Base-by-base conservation (phyloP, 2,888 invertebrate species). In the Carterocephalus palaemon region DNA sequence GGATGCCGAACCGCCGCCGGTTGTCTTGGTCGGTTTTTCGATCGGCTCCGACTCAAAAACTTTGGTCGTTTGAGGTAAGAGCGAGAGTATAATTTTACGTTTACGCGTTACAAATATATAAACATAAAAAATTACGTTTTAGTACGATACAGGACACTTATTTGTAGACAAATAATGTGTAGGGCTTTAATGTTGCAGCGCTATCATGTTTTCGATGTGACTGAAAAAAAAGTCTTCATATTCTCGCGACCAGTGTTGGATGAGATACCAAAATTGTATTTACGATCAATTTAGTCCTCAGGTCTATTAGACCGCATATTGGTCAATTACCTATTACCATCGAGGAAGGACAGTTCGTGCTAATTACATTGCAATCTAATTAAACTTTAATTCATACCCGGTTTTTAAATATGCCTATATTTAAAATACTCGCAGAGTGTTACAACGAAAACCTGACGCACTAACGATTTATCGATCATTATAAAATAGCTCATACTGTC, bases 21-120 rank as follows among this genome's bases (percentile, higher is more conserved):
- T 79, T 83, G 80, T 79, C 75, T 84, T 69, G 77, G 72, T 75
- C 80, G 81, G 55, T 75, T 82, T 64, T 65, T 79, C 82, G 75
- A 75, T 70, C 81, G 75, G 54, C 82, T 82, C 59, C 83, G 80
- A 58, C 72, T 83, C 82, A 83, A 83, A 84, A 82, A 80, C 78
- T 67, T 83, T 80, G 78, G 72, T 80, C 80, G 75, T 65, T 72
- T 75, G 74, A 84, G 84, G 84, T 84, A 84, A 84, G 83, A 73
- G 70, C 61, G 69, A 64, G 62, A 57, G 59, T 37, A 32, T 19
- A 57, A 63, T 57, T 52, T 54, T 47, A 56, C 55, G 48, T 53
- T 43, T 46, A 54, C 49, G 32, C 23, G 41, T 42, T 51, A 40
- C 4, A 39, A 48, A 45, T 28, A 3, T 23, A 37, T 40, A 33